Percentiles rank a stretch among this genome's conserved stretches.
phyloP scores from a whole-genome alignment of 2,888 invertebrate genomes.

The Cheilosia impressa region DNA sequence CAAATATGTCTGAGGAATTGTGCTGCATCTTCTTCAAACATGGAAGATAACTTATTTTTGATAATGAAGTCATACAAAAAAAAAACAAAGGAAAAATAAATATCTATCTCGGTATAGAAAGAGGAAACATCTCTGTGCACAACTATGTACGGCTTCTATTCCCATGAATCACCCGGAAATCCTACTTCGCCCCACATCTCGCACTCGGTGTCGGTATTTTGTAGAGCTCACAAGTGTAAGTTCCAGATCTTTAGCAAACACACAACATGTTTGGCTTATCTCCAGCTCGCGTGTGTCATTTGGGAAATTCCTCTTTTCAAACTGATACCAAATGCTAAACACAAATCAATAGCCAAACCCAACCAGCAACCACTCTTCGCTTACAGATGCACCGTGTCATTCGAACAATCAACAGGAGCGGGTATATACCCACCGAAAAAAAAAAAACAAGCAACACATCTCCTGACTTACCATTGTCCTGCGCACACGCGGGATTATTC shows the following conservation, averaged over 20 bases:
- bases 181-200: background rate
- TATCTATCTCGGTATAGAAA: too few species aligned
- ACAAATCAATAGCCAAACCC: conserved; percentile 50
- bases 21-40: conserved; percentile 14
- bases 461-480: conserved; percentile 67
- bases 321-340: background rate
- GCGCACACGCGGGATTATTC: conserved; percentile 66
- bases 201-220: background rate
- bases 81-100: background rate
- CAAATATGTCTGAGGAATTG: conserved; percentile 11
- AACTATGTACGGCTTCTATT: conserved; percentile 33
- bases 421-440: background rate
- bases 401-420: conserved; percentile 27
- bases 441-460: conserved; percentile 5
- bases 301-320: conserved; percentile 12
- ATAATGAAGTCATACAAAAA: conserved; percentile 46
- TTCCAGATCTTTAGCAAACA: conserved; percentile 6
- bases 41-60: conserved; percentile 27
- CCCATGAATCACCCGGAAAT: conserved; percentile 28
- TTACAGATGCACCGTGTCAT: conserved; percentile 20
- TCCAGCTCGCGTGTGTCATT: conserved; percentile 12
- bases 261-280: conserved; percentile 16
- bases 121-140: background rate
- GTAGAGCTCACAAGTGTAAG: conserved; percentile 38
- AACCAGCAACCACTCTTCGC: conserved; percentile 21